These are phyloP conservation scores for Nomada lathburiana DNA, from an alignment of 2,888 invertebrate species.

Conservation along the genomic window DNA sequence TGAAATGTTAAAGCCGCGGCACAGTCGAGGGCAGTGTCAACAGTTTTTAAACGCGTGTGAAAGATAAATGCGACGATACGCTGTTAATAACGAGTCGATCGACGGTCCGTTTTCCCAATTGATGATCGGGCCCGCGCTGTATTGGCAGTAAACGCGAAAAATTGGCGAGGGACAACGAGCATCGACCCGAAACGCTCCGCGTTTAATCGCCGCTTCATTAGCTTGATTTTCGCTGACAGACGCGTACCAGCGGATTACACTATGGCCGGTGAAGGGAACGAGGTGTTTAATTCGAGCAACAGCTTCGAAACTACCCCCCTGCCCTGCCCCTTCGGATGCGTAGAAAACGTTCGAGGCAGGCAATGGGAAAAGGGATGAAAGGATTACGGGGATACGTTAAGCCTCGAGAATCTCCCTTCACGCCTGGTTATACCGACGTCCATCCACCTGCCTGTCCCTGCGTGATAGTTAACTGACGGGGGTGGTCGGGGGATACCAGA, in stretches of 20 bases:
- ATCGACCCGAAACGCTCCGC: background rate
- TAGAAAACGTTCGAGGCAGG: slow-evolving; percentile 72
- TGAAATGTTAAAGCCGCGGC: slow-evolving; percentile 43
- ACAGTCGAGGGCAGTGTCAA: slow-evolving; percentile 24
- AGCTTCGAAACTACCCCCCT: slow-evolving; percentile 25
- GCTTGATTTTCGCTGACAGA: slow-evolving; percentile 11
- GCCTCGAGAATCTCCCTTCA: slow-evolving; percentile 78
- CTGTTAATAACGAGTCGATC: slow-evolving; percentile 40
- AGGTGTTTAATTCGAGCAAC: slow-evolving; percentile 37
- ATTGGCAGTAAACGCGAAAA: background rate
- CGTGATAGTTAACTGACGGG: slow-evolving; percentile 70
- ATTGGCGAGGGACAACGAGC: slow-evolving; percentile 10
- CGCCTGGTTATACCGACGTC: slow-evolving; percentile 73
- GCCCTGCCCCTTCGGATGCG: slow-evolving; percentile 43
- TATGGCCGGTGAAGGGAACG: background rate
- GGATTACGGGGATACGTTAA: slow-evolving; percentile 82
- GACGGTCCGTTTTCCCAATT: background rate
- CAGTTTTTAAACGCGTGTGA: slow-evolving; percentile 43
- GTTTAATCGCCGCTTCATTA: slow-evolving; percentile 43
- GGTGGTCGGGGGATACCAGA: slow-evolving; percentile 57
- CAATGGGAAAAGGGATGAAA: slow-evolving; percentile 81
- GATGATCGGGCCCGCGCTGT: too few species aligned
- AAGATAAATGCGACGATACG: slow-evolving; percentile 34
- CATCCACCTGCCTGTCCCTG: slow-evolving; percentile 76
- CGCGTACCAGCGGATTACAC: background rate